Conservation (phyloP, 2,888 invertebrate genomes). For the Lasioglossum morio region DNA sequence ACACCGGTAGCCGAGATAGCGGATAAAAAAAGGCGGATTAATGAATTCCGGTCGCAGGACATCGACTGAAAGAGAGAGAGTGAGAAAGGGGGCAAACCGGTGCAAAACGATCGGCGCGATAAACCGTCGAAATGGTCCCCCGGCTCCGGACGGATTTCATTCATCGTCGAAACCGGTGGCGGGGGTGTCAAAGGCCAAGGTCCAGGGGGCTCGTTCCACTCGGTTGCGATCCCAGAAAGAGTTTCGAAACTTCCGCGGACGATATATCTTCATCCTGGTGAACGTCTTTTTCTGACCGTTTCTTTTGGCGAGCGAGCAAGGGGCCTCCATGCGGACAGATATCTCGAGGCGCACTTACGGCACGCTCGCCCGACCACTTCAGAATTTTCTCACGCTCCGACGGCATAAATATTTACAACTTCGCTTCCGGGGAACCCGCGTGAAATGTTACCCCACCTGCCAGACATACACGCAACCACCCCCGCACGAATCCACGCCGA, state of each 20-base stretch:
- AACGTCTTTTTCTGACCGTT: slow-evolving; percentile 26
- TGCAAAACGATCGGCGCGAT: slow-evolving; percentile 44
- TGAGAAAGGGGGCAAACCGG: neutral
- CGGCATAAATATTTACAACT: slow-evolving; percentile 78
- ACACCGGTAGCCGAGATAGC: neutral
- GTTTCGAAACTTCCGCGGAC: slow-evolving; percentile 45
- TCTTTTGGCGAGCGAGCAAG: slow-evolving; percentile 8
- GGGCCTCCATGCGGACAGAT: slow-evolving; percentile 4
- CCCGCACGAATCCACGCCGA: neutral
- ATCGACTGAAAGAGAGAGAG: neutral
- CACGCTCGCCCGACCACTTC: slow-evolving; percentile 55
- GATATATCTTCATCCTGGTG: slow-evolving; percentile 50
- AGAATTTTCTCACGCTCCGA: slow-evolving; percentile 75
- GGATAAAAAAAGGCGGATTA: slow-evolving; percentile 21
- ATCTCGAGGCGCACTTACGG: slow-evolving; percentile 54
- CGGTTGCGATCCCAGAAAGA: neutral
- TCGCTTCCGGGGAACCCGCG: slow-evolving; percentile 64
- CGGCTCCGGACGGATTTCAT: slow-evolving; percentile 36
- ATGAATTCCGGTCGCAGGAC: slow-evolving; percentile 51
- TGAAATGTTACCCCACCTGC: slow-evolving; percentile 31
- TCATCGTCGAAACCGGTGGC: slow-evolving; percentile 25
- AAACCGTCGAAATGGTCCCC: slow-evolving; percentile 39
- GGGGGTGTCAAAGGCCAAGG: slow-evolving; percentile 49
- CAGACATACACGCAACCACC: neutral
- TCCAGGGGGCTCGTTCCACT: slow-evolving; percentile 41